These are phyloP conservation scores for Drosophila sulfurigaster DNA, from an alignment of 1,140 invertebrate species.

Conservation along the genomic window DNA sequence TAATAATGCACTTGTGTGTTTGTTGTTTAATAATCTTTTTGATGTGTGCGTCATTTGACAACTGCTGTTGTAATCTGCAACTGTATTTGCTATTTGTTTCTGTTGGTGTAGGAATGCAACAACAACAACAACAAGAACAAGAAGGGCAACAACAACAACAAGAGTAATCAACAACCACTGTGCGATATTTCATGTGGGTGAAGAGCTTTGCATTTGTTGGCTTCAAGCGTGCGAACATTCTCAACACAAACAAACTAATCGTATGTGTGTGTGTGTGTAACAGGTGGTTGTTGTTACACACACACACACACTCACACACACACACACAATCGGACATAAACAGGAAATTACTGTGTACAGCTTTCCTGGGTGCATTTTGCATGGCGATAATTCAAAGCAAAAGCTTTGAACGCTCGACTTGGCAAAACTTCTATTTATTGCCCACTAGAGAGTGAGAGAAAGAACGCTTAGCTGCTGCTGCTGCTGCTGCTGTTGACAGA, in stretches of 20 bases:
- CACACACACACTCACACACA: not conserved
- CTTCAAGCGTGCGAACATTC: slow-evolving; percentile 16
- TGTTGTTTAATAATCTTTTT: slow-evolving; percentile 7
- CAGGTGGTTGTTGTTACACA: slow-evolving; percentile 8
- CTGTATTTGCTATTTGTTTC: not conserved
- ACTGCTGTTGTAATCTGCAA: slow-evolving; percentile 9
- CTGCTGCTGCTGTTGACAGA: not conserved
- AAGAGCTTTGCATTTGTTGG: slow-evolving; percentile 41
- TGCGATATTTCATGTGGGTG: slow-evolving; percentile 9
- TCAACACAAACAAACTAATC: slow-evolving; percentile 14
- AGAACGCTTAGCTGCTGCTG: not conserved
- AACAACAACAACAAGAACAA: slow-evolving; percentile 10
- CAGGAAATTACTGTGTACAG: slow-evolving; percentile 33
- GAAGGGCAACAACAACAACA: not conserved
- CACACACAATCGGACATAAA: not conserved
- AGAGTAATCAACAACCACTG: slow-evolving; percentile 2
- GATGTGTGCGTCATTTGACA: slow-evolving; percentile 32
- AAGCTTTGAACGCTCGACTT: slow-evolving; percentile 15
- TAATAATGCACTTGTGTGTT: slow-evolving; percentile 13
- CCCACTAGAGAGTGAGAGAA: not conserved
- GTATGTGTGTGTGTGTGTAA: not conserved
- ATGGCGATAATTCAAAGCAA: slow-evolving; percentile 1
- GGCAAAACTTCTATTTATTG: slow-evolving; percentile 16
- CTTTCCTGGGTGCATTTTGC: slow-evolving; percentile 23
- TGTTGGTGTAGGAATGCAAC: slow-evolving; percentile 6